Percentiles rank a stretch among this genome's conserved stretches.
Conservation (phyloP, 2,797 vertebrate genomes). For the Astyanax mexicanus region DNA sequence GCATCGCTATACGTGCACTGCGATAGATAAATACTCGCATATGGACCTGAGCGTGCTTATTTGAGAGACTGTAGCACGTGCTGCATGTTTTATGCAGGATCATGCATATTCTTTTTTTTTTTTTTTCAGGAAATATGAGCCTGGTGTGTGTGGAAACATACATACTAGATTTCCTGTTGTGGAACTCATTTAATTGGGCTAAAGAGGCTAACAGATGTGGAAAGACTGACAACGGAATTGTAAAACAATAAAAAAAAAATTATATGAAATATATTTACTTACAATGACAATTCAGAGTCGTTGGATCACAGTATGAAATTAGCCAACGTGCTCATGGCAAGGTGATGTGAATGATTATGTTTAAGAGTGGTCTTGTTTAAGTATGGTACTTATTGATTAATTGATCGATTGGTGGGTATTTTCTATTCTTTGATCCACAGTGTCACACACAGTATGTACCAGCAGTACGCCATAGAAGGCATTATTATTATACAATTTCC, state of each 20-base stretch:
- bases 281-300: too few species aligned
- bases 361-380: too few species aligned
- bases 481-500: too few species aligned
- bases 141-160: neutral
- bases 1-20: slow-evolving; percentile 2
- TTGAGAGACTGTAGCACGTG: neutral
- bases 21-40: neutral
- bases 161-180: neutral
- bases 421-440: too few species aligned
- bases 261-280: too few species aligned
- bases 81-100: slow-evolving; percentile 4
- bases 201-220: neutral
- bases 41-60: slow-evolving; percentile 5
- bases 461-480: too few species aligned
- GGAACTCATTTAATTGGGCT: slow-evolving; percentile 12
- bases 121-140: neutral
- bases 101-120: neutral
- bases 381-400: too few species aligned
- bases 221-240: neutral
- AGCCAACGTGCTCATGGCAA: too few species aligned
- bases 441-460: too few species aligned
- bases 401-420: too few species aligned
- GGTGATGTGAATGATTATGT: too few species aligned
- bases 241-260: neutral
- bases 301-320: too few species aligned